Evolutionary conservation across 2,797 vertebrate species (phyloP).

Genomic region (Petrocephalus sullivani): DNA sequence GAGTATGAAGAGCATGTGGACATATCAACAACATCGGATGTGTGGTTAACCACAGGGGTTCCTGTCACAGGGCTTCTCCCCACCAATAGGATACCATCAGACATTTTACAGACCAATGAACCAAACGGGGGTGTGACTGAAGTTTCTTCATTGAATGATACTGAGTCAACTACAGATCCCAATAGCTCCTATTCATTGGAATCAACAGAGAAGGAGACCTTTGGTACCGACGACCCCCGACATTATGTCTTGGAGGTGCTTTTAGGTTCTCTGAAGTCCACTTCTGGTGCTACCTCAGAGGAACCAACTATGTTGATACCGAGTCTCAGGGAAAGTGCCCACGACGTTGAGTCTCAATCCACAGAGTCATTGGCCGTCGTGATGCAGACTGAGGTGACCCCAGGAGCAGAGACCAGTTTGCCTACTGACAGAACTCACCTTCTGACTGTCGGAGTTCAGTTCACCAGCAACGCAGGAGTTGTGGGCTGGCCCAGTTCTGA

Average conservation of each 20-base stretch:
- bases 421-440: constrained; percentile 38
- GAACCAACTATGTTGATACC: constrained; percentile 35
- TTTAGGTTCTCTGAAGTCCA: constrained; percentile 22
- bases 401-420: constrained; percentile 33
- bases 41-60: constrained; percentile 22
- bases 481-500: constrained; percentile 44
- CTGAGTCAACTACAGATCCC: constrained; percentile 35
- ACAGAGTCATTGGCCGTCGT: constrained; percentile 52
- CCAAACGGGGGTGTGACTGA: constrained; percentile 20
- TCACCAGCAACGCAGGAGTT: constrained; percentile 28
- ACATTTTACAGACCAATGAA: constrained; percentile 4
- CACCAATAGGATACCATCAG: constrained; percentile 37
- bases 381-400: constrained; percentile 41
- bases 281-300: constrained; percentile 22
- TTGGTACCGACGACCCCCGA: constrained; percentile 17
- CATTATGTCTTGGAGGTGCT: constrained; percentile 24
- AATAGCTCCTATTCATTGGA: constrained; percentile 52
- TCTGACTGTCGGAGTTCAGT: constrained; percentile 23
- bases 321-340: constrained; percentile 25
- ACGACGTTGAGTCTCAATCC: constrained; percentile 55
- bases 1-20: neutral
- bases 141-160: constrained; percentile 6
- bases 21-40: constrained; percentile 27
- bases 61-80: constrained; percentile 40
- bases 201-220: constrained; percentile 37